Evolutionary conservation across 2,113 vertebrate genomes (phyloP).

Genomic region (Indicator indicator): DNA sequence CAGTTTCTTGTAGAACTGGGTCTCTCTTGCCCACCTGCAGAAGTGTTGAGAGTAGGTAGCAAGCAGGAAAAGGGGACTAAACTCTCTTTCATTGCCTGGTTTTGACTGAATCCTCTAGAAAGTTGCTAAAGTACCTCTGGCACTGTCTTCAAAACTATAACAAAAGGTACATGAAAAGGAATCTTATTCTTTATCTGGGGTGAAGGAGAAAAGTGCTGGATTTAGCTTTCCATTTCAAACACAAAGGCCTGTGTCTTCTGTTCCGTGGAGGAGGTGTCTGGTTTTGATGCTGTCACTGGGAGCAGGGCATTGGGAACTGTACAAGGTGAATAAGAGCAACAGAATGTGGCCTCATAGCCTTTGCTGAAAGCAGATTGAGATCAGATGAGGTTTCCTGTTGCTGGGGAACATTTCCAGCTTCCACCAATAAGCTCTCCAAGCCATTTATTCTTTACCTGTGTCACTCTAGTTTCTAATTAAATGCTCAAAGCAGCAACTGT

Average conservation of each 20-base stretch:
- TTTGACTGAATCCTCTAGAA: background rate
- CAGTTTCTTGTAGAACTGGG: background rate
- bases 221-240: slow-evolving; percentile 5
- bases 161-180: background rate
- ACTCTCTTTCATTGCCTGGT: background rate
- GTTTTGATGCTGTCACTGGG: background rate
- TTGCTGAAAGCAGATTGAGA: background rate
- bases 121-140: background rate
- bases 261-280: background rate
- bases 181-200: background rate
- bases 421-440: background rate
- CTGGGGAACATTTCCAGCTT: slow-evolving; percentile 10
- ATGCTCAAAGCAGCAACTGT: background rate
- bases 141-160: background rate
- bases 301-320: background rate
- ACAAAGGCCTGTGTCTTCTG: background rate
- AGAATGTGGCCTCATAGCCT: background rate
- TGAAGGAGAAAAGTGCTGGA: slow-evolving; percentile 8
- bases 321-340: background rate
- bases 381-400: background rate
- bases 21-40: background rate
- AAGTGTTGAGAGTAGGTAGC: background rate
- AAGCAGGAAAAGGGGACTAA: background rate
- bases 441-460: background rate
- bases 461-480: background rate